Percentiles rank a stretch among this genome's conserved stretches.
Evolutionary conservation across 2,888 invertebrate genomes (phyloP).

Genomic region (Clostera curtula): DNA sequence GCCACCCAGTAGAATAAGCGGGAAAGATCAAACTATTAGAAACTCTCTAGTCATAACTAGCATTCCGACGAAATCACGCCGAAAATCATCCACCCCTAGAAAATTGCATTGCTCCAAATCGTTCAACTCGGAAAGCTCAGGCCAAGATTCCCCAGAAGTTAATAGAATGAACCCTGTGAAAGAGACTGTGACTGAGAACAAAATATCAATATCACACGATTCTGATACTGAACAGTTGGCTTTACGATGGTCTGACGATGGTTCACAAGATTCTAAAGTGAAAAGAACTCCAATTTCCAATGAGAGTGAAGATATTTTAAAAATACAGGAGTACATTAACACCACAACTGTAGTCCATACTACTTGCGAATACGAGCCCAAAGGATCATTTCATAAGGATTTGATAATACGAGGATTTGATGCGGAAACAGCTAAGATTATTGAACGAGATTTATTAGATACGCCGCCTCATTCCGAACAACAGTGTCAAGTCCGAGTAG

Average conservation of each 20-base stretch:
- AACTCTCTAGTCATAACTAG: conserved; percentile 18
- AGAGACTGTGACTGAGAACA: conserved; percentile 16
- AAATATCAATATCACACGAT: conserved; percentile 31
- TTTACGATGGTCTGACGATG: conserved; percentile 59
- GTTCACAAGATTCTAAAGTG: conserved; percentile 46
- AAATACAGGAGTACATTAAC: conserved; percentile 58
- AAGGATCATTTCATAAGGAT: conserved; percentile 45
- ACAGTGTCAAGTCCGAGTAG: conserved; percentile 6
- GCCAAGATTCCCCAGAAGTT: conserved; percentile 38
- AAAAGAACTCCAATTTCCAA: conserved; percentile 22
- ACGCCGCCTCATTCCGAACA: conserved; percentile 27
- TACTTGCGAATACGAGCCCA: conserved; percentile 21
- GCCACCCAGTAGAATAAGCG: conserved; percentile 22
- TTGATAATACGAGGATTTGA: conserved; percentile 63
- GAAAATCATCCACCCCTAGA: conserved; percentile 68
- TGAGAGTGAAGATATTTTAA: conserved; percentile 52
- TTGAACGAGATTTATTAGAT: conserved; percentile 61
- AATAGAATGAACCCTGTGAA: conserved; percentile 15
- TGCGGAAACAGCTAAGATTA: conserved; percentile 58
- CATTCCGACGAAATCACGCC: conserved; percentile 54
- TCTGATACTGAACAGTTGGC: conserved; percentile 50
- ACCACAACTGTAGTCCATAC: too few species aligned
- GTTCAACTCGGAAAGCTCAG: conserved; percentile 44
- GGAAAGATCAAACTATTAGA: conserved; percentile 34
- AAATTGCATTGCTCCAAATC: conserved; percentile 57